Evolutionary conservation across 1,140 invertebrate species (phyloP).

Genomic region (Goniozus legneri): DNA sequence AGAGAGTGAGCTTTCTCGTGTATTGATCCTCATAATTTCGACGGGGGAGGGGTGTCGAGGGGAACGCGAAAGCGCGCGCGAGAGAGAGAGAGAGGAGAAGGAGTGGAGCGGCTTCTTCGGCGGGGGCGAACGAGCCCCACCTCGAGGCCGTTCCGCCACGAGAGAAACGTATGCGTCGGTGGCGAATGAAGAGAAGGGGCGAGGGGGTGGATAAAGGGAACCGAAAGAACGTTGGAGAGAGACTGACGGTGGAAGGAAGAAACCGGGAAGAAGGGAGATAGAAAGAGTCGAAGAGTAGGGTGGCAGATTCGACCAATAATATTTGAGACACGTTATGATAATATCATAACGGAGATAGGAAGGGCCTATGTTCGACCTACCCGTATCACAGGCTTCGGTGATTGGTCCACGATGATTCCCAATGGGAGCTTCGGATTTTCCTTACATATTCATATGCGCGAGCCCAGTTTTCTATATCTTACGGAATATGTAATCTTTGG

Average conservation of each 20-base stretch:
- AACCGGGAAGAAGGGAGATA: slow-evolving; percentile 44
- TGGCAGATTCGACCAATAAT: slow-evolving; percentile 52
- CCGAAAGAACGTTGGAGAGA: no score
- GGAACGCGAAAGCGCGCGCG: slow-evolving; percentile 21
- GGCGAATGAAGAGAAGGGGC: slow-evolving; percentile 28
- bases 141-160: slow-evolving; percentile 35
- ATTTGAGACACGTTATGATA: slow-evolving; percentile 52
- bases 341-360: slow-evolving; percentile 56
- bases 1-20: slow-evolving; percentile 49
- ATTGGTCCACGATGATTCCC: slow-evolving; percentile 43
- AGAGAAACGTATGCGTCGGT: slow-evolving; percentile 44
- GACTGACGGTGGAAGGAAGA: no score
- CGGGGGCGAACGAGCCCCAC: slow-evolving; percentile 34
- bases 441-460: slow-evolving; percentile 32
- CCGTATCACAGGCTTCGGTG: slow-evolving; percentile 42
- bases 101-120: slow-evolving; percentile 25
- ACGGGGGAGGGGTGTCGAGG: slow-evolving; percentile 24
- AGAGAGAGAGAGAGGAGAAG: slow-evolving; percentile 29
- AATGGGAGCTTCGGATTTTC: slow-evolving; percentile 27
- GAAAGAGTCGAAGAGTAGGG: slow-evolving; percentile 35
- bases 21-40: slow-evolving; percentile 57
- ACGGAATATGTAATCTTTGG: background rate
- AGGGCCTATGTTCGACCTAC: slow-evolving; percentile 29
- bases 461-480: slow-evolving; percentile 13
- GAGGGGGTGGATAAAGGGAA: slow-evolving; percentile 35